Base-by-base conservation (phyloP, 2,888 invertebrate genomes). In the Eugnorisma glareosa region DNA sequence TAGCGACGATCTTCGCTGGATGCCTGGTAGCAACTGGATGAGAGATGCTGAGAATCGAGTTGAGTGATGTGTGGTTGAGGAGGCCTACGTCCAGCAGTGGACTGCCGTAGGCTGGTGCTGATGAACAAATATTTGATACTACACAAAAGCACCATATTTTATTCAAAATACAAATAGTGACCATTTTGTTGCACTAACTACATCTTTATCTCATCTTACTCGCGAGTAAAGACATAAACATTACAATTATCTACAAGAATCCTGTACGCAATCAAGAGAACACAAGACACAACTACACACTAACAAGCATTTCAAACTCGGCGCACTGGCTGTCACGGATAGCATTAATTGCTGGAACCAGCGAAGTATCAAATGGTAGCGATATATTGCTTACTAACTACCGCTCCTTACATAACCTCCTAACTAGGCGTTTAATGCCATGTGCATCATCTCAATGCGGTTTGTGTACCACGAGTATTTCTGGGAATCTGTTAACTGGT, bases 231-330 rank as follows among this genome's bases (percentile, higher is more conserved):
- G 18, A 61, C 13, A 48, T 28, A 7, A n/a, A 31, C 4, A 37
- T 2, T 4, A 21, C 13, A 45, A n/a, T 40, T 63, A 48, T 43
- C 48, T 28, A 15, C 54, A 57, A 51, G 28, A 54, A 61, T 51
- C 31, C 4, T 8, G 5, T 64, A 63, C 51, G 63, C 68, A 67
- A 63, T 71, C 54, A 75, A 57, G 45, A 51, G 15, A 61, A 61
- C 35, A 43, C 0, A 59, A 72, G 54, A 61, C 35, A 43, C 0
- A 59, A 72, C 48, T 37, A 51, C 21, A 1, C 24, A 72, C 63
- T 77, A 81, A 77, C 81, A 68, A 64, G 67, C 77, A 54, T 37
- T 81, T 81, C 68, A 66, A 81, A 61, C 68, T 59, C 66, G 10
- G 71, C 1, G n/a, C 43, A 80, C 54, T 66, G 64, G 13, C 13